These are phyloP conservation scores for Wasmannia auropunctata DNA, from an alignment of 1,140 invertebrate genomes.

Conservation along the genomic window DNA sequence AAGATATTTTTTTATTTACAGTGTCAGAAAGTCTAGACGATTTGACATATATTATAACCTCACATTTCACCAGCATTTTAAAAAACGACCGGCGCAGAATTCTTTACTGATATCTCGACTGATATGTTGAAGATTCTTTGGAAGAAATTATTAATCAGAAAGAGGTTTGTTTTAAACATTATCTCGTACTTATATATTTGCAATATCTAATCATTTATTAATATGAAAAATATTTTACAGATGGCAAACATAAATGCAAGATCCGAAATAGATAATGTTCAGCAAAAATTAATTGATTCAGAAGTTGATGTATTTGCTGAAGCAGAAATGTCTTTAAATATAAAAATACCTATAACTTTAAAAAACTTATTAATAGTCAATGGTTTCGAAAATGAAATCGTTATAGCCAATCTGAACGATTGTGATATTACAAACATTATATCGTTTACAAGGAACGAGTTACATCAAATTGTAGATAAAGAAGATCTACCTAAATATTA, in stretches of 20 bases:
- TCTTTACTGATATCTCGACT: too few species aligned
- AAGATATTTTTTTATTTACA: too few species aligned
- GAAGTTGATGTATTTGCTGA: not conserved
- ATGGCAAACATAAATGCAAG: not conserved
- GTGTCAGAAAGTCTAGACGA: too few species aligned
- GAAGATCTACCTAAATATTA: not conserved
- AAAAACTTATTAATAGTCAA: not conserved
- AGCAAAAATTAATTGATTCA: not conserved
- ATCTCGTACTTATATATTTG: too few species aligned
- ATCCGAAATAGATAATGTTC: not conserved
- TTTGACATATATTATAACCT: too few species aligned
- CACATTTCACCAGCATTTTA: too few species aligned
- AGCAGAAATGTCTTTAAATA: not conserved
- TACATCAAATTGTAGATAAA: conserved; percentile 4
- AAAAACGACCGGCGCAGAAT: too few species aligned
- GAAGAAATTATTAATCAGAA: too few species aligned
- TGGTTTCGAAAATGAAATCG: not conserved
- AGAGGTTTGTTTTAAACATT: too few species aligned
- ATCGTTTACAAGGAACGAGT: not conserved
- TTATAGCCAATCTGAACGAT: conserved; percentile 4
- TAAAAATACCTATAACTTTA: not conserved
- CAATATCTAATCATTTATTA: not conserved
- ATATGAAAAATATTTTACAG: not conserved
- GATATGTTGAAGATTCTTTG: too few species aligned
- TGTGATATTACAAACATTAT: not conserved